Evolutionary conservation across 2,113 vertebrate species (phyloP), one percentile per base, ranked within the genome.

Genomic region (Antechinus flavipes): DNA sequence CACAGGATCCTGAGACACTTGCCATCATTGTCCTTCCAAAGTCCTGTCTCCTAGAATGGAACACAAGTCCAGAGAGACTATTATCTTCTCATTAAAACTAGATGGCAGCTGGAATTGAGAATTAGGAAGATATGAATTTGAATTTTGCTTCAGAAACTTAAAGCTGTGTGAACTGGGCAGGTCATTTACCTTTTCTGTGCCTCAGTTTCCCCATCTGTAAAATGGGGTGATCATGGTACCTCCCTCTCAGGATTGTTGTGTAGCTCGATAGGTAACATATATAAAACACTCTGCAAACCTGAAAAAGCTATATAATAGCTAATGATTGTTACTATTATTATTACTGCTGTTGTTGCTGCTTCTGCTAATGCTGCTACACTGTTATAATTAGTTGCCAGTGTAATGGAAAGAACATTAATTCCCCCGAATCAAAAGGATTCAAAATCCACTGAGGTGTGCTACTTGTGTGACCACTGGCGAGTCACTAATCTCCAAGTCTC

Each of bases 281-380:
- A 42, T 1, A 42, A 2, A 84, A 1, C 4, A n/a, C 5, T 5
- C 25, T n/a, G 14, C 0, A n/a, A n/a, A 76, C 16, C n/a, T 42
- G n/a, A 22, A 84, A 84, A 35, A 84, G n/a, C 68, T 42, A 22
- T 42, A 84, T 1, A 84, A 84, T 42, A 42, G n/a, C 16, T 22
- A 42, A 22, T 68, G 58, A 35, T 35, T 3, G 19, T 84, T 8
- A 42, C 23, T 42, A 22, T 84, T n/a, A 27, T 55, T 23, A 55
- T 55, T 55, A 23, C 22, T 54, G 22, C 22, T 54, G 54, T 76
- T 22, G 30, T 14, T 5, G 3, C 3, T 14, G 12, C 61, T 68
- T 30, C 0, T 68, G 61, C 12, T 16, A 35, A 30, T 68, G 61
- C 61, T 61, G 58, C 2, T 61, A 30, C 30, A 12, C 12, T n/a